Evolutionary conservation across 2,113 vertebrate species (phyloP).

Genomic region (Nettapus auritus): DNA sequence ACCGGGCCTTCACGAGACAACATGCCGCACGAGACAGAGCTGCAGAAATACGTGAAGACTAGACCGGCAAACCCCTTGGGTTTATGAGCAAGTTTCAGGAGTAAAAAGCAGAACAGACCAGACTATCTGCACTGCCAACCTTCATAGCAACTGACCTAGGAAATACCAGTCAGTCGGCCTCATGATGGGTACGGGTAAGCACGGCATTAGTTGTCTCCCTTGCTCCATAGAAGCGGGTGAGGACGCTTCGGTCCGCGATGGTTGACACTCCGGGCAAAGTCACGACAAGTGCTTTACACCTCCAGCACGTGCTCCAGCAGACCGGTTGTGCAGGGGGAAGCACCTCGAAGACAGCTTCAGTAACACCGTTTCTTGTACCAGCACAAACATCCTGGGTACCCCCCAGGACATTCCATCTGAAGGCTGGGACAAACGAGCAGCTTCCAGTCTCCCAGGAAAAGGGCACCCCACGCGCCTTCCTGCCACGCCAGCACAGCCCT

Average conservation of each 20-base stretch:
- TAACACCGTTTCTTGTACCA: not conserved
- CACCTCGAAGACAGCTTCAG: no score
- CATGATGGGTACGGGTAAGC: not conserved
- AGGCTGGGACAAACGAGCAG: not conserved
- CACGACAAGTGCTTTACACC: not conserved
- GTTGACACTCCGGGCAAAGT: not conserved
- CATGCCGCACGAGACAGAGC: not conserved
- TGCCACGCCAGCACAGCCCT: no score
- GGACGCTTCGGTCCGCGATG: no score
- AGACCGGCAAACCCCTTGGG: not conserved
- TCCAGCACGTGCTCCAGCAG: not conserved
- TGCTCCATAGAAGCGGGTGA: no score
- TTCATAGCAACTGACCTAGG: not conserved
- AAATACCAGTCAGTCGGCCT: not conserved
- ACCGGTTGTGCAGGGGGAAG: accelerated
- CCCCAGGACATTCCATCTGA: not conserved
- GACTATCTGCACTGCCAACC: not conserved
- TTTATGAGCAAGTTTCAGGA: not conserved
- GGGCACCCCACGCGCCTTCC: no score
- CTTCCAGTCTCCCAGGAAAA: not conserved
- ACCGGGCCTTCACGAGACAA: not conserved
- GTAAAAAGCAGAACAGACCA: not conserved
- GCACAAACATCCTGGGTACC: not conserved
- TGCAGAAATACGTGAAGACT: not conserved
- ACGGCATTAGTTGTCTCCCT: not conserved